phyloP scores from a whole-genome alignment of 2,797 vertebrate species.

The Chiloscyllium punctatum region DNA sequence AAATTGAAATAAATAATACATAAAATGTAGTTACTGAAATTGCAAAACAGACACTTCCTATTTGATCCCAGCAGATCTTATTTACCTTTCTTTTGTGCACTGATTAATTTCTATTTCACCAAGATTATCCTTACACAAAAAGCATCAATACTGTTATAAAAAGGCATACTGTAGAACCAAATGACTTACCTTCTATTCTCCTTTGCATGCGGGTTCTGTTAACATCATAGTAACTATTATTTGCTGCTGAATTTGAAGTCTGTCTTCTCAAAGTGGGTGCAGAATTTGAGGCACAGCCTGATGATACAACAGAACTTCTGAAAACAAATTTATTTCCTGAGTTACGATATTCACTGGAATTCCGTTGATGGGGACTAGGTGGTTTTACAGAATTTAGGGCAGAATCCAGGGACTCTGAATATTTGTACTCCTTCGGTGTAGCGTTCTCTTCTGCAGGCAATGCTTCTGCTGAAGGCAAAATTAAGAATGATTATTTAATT shows the following conservation, averaged over 20 bases:
- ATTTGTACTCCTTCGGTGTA: slow-evolving; percentile 71
- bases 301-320: slow-evolving; percentile 49
- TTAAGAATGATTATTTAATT: not conserved
- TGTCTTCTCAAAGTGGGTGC: slow-evolving; percentile 57
- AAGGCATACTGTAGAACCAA: not conserved
- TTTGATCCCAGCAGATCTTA: not conserved
- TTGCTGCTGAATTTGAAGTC: slow-evolving; percentile 59
- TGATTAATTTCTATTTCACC: not conserved
- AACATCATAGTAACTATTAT: slow-evolving; percentile 56
- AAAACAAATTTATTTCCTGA: slow-evolving; percentile 59
- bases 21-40: not conserved
- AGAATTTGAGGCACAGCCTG: slow-evolving; percentile 53
- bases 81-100: not conserved
- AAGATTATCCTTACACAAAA: not conserved
- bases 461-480: slow-evolving; percentile 65
- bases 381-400: slow-evolving; percentile 73
- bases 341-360: slow-evolving; percentile 59
- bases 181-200: slow-evolving; percentile 75
- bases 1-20: not conserved
- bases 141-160: not conserved
- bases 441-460: slow-evolving; percentile 68
- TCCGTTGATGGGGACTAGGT: slow-evolving; percentile 57
- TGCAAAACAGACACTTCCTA: not conserved
- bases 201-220: slow-evolving; percentile 60
- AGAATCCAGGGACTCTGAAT: slow-evolving; percentile 70